Base-by-base conservation (phyloP, 2,888 invertebrate species). In the Strigamia crassipes region DNA sequence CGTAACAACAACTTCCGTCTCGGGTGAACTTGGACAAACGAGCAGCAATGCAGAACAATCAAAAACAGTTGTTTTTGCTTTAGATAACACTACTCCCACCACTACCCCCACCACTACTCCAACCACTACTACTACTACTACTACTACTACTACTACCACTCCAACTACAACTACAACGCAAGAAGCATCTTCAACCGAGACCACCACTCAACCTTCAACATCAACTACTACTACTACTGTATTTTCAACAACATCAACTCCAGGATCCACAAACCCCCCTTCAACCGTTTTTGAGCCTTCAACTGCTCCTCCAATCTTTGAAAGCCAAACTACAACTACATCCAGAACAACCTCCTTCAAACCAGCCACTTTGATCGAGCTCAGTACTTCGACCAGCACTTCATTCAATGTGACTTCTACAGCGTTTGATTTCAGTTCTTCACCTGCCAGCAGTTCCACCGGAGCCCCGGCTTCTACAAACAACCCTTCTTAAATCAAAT, bases 1-100 rank as follows among this genome's bases (percentile, higher is more conserved):
- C 9, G 56, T 56, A 56, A 56, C 56, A 18, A 56, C 56, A 56
- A 56, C 56, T 56, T 56, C 56, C 56, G 56, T 56, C n/a, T 56
- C 21, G 5, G 56, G 56, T 18, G 56, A 56, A 56, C 56, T 56
- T 56, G 56, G 56, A 56, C 56, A 56, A 56, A n/a, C 56, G 18
- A 56, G 56, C 56, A 56, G 56, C 56, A 18, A 15, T 46, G 13
- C 46, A 15, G 6, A 56, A 18, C 56, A 18, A 56, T 18, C 56
- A 56, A 56, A 56, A 4, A 56, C 56, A 56, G 18, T 18, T 21
- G 18, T 56, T 1, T 18, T 56, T 56, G 9, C 56, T 4, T 3
- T 56, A 5, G 56, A 56, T 8, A 56, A 21, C 4, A 18, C 18
- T 18, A 56, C 56, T n/a, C 6, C 56, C 21, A 56, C 56, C 18